Evolutionary conservation across 1,140 invertebrate genomes (phyloP).

Genomic region (Lepidurus apus): DNA sequence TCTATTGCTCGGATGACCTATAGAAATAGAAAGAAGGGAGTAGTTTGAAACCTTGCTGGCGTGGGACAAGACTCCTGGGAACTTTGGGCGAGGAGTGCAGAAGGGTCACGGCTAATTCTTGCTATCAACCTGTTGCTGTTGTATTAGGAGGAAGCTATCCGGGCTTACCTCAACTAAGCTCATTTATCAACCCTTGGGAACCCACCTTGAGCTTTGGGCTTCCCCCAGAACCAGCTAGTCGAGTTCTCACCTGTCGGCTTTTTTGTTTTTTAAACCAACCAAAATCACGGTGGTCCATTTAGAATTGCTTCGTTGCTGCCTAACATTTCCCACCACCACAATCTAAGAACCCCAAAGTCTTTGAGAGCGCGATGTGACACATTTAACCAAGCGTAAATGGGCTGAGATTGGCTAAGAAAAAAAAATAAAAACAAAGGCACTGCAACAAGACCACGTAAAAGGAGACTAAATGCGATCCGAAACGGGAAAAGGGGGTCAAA

Average conservation of each 20-base stretch:
- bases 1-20: too few species aligned
- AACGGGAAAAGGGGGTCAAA: background rate
- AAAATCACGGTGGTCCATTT: slow-evolving; percentile 5
- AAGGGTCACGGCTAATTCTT: slow-evolving; percentile 6
- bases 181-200: background rate
- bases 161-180: background rate
- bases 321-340: background rate
- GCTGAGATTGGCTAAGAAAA: background rate
- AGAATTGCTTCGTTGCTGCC: too few species aligned
- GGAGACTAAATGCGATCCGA: background rate
- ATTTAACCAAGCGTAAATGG: slow-evolving; percentile 12
- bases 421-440: background rate
- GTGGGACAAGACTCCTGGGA: background rate
- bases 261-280: background rate
- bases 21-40: too few species aligned
- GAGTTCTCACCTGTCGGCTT: background rate
- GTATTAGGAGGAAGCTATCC: background rate
- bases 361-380: background rate
- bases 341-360: background rate
- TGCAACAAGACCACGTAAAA: background rate
- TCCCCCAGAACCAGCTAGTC: too few species aligned
- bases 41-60: background rate
- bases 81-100: background rate
- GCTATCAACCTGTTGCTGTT: slow-evolving; percentile 17
- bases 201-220: too few species aligned